Conservation (phyloP, 2,888 invertebrate genomes). For the Rotaria magnacalcarata region DNA sequence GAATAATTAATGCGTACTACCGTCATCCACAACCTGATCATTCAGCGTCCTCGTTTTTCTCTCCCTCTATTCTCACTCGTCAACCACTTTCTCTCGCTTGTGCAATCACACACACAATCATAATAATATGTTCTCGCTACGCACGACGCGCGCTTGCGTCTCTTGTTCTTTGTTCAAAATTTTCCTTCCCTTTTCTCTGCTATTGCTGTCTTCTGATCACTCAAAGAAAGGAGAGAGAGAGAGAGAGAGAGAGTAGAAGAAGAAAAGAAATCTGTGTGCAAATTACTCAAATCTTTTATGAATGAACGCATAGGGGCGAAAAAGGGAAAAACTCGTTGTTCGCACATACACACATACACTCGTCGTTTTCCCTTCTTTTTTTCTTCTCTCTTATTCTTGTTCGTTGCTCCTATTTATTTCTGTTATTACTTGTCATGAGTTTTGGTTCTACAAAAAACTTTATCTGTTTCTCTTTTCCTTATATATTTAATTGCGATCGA, state of each 20-base stretch:
- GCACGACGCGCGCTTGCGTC: slow-evolving; percentile 26
- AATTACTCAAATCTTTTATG: slow-evolving; percentile 37
- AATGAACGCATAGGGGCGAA: slow-evolving; percentile 29
- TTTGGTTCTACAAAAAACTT: slow-evolving; percentile 8
- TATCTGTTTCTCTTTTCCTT: not conserved
- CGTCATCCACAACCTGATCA: slow-evolving; percentile 26
- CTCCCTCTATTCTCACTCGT: slow-evolving; percentile 24
- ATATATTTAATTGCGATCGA: slow-evolving; percentile 29
- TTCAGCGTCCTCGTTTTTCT: slow-evolving; percentile 1
- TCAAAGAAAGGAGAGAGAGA: slow-evolving; percentile 27
- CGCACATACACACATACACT: slow-evolving; percentile 14
- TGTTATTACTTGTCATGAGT: not conserved
- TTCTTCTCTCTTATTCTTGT: not conserved
- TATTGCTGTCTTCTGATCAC: slow-evolving; percentile 26
- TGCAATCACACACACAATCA: slow-evolving; percentile 31
- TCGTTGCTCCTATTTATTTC: slow-evolving; percentile 26
- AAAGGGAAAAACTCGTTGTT: slow-evolving; percentile 31
- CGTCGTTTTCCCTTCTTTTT: slow-evolving; percentile 10
- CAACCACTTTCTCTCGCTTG: slow-evolving; percentile 26
- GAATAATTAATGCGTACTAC: slow-evolving; percentile 29
- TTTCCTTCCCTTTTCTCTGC: slow-evolving; percentile 24
- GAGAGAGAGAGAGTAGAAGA: slow-evolving; percentile 3
- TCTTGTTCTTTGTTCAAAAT: slow-evolving; percentile 26
- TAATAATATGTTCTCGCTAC: slow-evolving; percentile 31
- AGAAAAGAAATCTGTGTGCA: slow-evolving; percentile 34